These are phyloP conservation scores for Meloe dianella DNA, from an alignment of 2,888 invertebrate species.

Conservation along the genomic window DNA sequence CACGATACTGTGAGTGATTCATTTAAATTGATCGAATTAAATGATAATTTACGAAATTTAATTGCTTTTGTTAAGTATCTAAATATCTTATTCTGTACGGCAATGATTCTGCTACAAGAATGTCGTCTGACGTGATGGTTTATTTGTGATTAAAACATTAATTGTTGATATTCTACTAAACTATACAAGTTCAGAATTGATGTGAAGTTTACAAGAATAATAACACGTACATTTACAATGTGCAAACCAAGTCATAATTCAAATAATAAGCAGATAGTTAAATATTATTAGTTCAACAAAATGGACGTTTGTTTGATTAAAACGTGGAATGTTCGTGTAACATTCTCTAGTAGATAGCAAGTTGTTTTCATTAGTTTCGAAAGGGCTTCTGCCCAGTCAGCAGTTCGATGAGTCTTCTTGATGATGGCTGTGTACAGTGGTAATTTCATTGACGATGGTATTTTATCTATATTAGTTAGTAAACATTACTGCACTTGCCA, in stretches of 20 bases:
- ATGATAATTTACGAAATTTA: conserved; percentile 23
- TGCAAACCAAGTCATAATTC: not conserved
- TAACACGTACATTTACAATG: not conserved
- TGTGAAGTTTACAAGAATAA: not conserved
- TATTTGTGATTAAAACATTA: not conserved
- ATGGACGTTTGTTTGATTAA: conserved; percentile 32
- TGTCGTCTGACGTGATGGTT: not conserved
- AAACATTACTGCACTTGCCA: conserved; percentile 25
- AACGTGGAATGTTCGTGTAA: conserved; percentile 29
- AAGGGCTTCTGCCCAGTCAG: conserved; percentile 30
- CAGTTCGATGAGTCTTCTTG: conserved; percentile 31
- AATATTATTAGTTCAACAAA: conserved; percentile 8
- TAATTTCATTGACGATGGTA: not conserved
- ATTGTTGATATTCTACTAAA: not conserved
- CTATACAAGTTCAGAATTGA: not conserved
- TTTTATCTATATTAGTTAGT: conserved; percentile 29
- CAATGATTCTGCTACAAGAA: not conserved
- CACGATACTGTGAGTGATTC: conserved; percentile 19
- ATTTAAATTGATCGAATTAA: conserved; percentile 17
- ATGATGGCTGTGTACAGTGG: conserved; percentile 13
- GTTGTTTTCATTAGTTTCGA: conserved; percentile 33
- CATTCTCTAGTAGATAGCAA: conserved; percentile 31
- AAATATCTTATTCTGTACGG: not conserved
- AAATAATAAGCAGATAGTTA: conserved; percentile 1
- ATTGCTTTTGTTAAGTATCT: not conserved